Conservation (phyloP, 2,888 invertebrate genomes). For the Zeuzera pyrina region DNA sequence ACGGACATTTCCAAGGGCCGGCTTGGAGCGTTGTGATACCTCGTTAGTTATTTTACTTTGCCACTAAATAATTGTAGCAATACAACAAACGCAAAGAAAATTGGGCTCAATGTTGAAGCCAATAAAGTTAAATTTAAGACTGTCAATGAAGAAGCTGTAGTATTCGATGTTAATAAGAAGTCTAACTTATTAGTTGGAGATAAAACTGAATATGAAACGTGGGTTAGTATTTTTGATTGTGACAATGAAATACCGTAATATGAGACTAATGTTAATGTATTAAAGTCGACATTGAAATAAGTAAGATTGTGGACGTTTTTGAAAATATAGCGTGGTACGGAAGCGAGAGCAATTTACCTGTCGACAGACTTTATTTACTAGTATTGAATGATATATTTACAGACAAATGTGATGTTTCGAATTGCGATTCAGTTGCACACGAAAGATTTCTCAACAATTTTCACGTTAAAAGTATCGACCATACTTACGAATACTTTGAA, state of each 20-base stretch:
- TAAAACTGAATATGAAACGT: conserved; percentile 37
- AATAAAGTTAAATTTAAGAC: conserved; percentile 21
- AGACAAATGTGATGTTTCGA: conserved; percentile 45
- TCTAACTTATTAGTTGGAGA: conserved; percentile 34
- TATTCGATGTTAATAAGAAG: conserved; percentile 25
- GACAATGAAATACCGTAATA: conserved; percentile 14
- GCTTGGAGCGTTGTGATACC: conserved; percentile 51
- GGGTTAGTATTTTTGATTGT: conserved; percentile 21
- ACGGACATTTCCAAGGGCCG: conserved; percentile 60
- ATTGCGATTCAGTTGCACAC: conserved; percentile 21
- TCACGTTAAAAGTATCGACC: too few species aligned
- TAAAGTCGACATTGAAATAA: conserved; percentile 22
- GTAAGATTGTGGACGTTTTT: conserved; percentile 18
- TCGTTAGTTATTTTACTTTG: conserved; percentile 60
- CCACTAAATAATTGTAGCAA: conserved; percentile 64
- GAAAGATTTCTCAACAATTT: conserved; percentile 25
- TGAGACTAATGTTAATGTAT: conserved; percentile 17
- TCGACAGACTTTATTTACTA: conserved; percentile 44
- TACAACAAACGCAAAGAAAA: conserved; percentile 18
- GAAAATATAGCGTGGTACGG: conserved; percentile 37
- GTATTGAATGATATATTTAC: conserved; percentile 53
- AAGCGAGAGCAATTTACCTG: conserved; percentile 53
- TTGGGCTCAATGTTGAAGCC: conserved; percentile 13
- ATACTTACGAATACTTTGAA: too few species aligned
- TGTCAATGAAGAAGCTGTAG: conserved; percentile 2